A percentile compares a stretch with the other conserved stretches of the same genome.
Evolutionary conservation across 2,888 invertebrate genomes (phyloP).

Genomic region (Cephus sareptanus): DNA sequence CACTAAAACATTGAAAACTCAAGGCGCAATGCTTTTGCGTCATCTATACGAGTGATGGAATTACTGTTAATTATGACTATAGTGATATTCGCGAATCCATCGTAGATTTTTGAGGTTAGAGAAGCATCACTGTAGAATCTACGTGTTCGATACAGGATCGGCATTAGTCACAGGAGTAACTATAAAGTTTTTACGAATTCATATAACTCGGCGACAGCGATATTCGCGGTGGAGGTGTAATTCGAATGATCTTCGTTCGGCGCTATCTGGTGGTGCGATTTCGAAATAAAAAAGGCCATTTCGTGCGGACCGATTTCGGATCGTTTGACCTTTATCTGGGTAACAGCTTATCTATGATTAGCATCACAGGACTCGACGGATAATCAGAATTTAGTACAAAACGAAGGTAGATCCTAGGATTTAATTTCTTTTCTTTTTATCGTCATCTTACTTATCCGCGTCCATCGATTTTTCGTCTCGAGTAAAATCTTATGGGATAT

Average conservation of each 20-base stretch:
- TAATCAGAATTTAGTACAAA: not conserved
- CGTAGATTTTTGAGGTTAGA: not conserved
- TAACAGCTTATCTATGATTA: not conserved
- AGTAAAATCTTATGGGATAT: too few relatives aligned
- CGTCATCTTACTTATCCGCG: too few relatives aligned
- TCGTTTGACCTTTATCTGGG: not conserved
- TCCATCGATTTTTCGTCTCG: too few relatives aligned
- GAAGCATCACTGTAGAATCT: too few relatives aligned
- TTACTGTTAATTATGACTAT: not conserved
- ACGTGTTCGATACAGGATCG: not conserved
- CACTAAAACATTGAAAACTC: not conserved
- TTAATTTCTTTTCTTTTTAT: too few relatives aligned
- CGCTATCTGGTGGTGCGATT: too few relatives aligned
- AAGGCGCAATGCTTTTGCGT: not conserved
- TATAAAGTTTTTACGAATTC: not conserved
- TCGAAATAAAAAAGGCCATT: not conserved
- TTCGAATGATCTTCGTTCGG: too few relatives aligned
- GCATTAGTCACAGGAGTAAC: not conserved
- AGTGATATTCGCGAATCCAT: not conserved
- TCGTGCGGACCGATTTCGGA: not conserved
- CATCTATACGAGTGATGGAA: not conserved
- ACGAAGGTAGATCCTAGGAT: not conserved
- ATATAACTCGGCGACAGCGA: not conserved
- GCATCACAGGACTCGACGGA: not conserved
- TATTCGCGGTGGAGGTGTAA: not conserved